phyloP scores from a whole-genome alignment of 1,140 invertebrate genomes.

The Drosophila azteca region DNA sequence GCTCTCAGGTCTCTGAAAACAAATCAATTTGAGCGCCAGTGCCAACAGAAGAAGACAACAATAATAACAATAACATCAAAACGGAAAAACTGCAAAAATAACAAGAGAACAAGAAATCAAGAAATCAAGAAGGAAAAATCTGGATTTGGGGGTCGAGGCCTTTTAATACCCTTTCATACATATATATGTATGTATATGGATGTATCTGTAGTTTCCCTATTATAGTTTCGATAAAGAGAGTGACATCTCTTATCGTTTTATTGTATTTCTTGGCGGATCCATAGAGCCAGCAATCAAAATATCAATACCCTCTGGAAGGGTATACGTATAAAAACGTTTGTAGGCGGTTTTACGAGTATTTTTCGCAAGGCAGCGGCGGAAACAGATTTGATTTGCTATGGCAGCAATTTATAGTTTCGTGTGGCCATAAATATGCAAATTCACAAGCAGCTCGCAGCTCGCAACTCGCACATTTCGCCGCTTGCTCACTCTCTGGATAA shows the following conservation, averaged over 20 bases:
- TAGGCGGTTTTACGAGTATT: conserved; percentile 45
- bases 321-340: conserved; percentile 7
- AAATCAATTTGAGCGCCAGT: conserved; percentile 67
- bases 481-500: conserved; percentile 26
- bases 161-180: too few relatives aligned
- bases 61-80: conserved; percentile 2
- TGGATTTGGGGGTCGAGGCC: too few relatives aligned
- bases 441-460: conserved; percentile 8
- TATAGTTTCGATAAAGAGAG: too few relatives aligned
- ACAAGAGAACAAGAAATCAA: not conserved
- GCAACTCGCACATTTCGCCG: conserved; percentile 12
- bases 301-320: too few relatives aligned
- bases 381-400: conserved; percentile 34
- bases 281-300: too few relatives aligned
- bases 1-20: conserved; percentile 36
- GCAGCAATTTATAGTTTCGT: conserved; percentile 52
- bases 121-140: too few relatives aligned
- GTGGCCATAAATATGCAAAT: conserved; percentile 57
- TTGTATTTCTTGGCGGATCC: too few relatives aligned
- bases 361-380: conserved; percentile 42
- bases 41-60: conserved; percentile 16
- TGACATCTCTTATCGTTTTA: too few relatives aligned
- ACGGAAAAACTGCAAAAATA: conserved; percentile 24
- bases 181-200: too few relatives aligned
- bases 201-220: too few relatives aligned